Conservation (phyloP, 2,797 vertebrate genomes). For the Synanceia verrucosa region DNA sequence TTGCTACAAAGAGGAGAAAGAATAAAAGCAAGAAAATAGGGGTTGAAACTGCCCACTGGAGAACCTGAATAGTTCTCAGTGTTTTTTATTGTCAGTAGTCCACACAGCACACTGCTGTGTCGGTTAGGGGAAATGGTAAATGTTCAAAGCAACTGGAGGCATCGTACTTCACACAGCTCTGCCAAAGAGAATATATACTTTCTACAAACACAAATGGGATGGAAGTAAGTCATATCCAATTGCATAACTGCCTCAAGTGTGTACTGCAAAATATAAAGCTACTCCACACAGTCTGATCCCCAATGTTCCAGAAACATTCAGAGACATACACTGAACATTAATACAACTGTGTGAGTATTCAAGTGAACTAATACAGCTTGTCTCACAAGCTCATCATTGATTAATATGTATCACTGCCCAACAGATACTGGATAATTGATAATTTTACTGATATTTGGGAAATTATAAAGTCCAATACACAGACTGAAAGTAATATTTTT, state of each 20-base stretch:
- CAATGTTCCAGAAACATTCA: slow-evolving; percentile 5
- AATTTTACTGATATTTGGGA: neutral
- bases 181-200: slow-evolving; percentile 47
- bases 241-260: slow-evolving; percentile 37
- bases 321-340: neutral
- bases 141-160: slow-evolving; percentile 56
- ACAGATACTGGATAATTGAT: neutral
- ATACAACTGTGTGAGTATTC: neutral
- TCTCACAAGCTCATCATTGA: neutral
- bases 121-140: slow-evolving; percentile 38
- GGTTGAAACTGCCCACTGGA: slow-evolving; percentile 37
- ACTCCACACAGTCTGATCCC: slow-evolving; percentile 1
- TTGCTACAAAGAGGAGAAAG: slow-evolving; percentile 6
- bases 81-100: slow-evolving; percentile 33
- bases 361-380: neutral
- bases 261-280: slow-evolving; percentile 17
- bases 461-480: neutral
- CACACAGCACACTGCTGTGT: slow-evolving; percentile 29
- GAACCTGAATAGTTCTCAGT: slow-evolving; percentile 17
- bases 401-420: neutral
- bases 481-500: neutral
- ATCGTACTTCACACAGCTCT: slow-evolving; percentile 36
- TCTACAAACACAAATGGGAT: slow-evolving; percentile 44
- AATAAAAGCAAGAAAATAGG: slow-evolving; percentile 20
- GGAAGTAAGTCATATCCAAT: slow-evolving; percentile 41